Conservation (phyloP, 2,797 vertebrate species). For the Phylloscopus collybita region DNA sequence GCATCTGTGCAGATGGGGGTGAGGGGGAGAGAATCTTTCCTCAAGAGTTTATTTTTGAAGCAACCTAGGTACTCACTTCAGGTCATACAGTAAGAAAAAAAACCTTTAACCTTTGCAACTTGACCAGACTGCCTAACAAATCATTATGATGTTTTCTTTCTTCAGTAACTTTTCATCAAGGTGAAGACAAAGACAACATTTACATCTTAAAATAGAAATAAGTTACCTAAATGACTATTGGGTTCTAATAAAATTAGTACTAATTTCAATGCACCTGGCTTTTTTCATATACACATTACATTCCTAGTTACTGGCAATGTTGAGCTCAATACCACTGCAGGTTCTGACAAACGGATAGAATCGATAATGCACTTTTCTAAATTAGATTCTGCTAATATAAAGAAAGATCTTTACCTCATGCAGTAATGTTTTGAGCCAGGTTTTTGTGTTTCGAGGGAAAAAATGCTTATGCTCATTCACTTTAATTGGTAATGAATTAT, state of each 20-base stretch:
- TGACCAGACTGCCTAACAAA: neutral
- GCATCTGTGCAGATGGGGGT: neutral
- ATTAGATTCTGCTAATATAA: conserved; percentile 54
- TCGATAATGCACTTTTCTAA: conserved; percentile 63
- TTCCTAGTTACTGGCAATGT: conserved; percentile 57
- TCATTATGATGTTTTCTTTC: neutral
- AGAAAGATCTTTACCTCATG: neutral
- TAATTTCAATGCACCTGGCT: conserved; percentile 64
- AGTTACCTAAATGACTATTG: conserved; percentile 40
- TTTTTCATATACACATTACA: conserved; percentile 57
- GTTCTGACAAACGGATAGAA: conserved; percentile 53
- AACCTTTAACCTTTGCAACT: neutral
- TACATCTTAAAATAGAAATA: conserved; percentile 54
- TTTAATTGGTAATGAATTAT: conserved; percentile 43
- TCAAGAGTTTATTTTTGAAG: neutral
- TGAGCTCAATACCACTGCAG: conserved; percentile 33
- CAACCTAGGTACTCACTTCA: neutral
- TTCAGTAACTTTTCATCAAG: conserved; percentile 40
- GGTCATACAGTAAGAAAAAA: neutral
- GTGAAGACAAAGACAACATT: conserved; percentile 42
- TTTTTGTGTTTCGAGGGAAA: neutral
- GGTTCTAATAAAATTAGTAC: conserved; percentile 55
- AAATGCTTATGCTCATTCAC: neutral
- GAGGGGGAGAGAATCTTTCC: neutral
- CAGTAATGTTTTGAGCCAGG: neutral